Evolutionary conservation across 2,888 invertebrate species (phyloP).

Genomic region (Arctia plantaginis): DNA sequence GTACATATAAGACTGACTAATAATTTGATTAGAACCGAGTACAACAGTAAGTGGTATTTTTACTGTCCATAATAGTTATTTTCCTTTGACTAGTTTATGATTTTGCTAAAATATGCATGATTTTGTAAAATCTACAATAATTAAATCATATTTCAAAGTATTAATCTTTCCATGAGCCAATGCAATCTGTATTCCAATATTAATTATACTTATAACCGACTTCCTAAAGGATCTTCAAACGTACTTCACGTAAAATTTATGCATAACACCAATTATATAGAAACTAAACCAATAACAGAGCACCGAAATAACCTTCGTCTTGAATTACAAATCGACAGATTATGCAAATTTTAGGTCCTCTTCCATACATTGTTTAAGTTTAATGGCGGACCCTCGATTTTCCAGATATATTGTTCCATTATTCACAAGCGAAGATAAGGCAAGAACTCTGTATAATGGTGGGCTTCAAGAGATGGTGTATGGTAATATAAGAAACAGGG

Average conservation of each 20-base stretch:
- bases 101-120: too few species aligned
- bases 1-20: too few species aligned
- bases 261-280: slow-evolving; percentile 39
- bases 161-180: background rate
- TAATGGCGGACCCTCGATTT: slow-evolving; percentile 51
- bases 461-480: slow-evolving; percentile 13
- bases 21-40: too few species aligned
- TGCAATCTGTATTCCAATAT: background rate
- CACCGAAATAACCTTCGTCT: slow-evolving; percentile 37
- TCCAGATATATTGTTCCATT: slow-evolving; percentile 44
- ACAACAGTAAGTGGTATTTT: too few species aligned
- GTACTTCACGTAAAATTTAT: slow-evolving; percentile 28
- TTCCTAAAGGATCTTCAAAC: slow-evolving; percentile 10
- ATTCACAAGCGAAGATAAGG: slow-evolving; percentile 25
- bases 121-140: too few species aligned
- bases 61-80: too few species aligned
- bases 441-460: slow-evolving; percentile 32
- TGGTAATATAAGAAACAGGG: background rate
- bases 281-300: slow-evolving; percentile 50
- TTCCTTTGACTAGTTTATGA: too few species aligned
- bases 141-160: background rate
- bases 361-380: slow-evolving; percentile 59
- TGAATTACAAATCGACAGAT: slow-evolving; percentile 55
- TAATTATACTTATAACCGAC: background rate
- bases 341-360: slow-evolving; percentile 53